Base-by-base conservation (phyloP, 2,888 invertebrate genomes). In the Orthosia gracilis region DNA sequence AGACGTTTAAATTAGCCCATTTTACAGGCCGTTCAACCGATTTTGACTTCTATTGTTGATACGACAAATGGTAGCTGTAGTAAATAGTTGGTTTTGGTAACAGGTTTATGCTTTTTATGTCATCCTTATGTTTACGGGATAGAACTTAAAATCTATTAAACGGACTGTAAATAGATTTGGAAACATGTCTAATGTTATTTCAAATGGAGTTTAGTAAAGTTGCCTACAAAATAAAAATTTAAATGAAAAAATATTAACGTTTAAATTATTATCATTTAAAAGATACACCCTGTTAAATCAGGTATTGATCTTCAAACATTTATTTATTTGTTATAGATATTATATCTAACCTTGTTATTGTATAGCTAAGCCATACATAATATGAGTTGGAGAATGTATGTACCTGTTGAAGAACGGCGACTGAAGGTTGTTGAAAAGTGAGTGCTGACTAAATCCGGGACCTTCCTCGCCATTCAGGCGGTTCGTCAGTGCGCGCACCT, bases 401-500 rank as follows among this genome's bases (percentile, higher is more conserved):
- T 90, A 96, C 96, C 96, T 96, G 92, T 96, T 96, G 89, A 96
- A 96, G 94, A 96, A 96, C 4, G 96, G 96, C 71, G 96, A 95
- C 87, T 96, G 96, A 69, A 96, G 88, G 87, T 96, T 96, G 92
- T 96, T 96, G 92, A 96, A 96, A 5, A 96, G 91, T 13, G 96
- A 96, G 90, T 96, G 96, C 69, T 95, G 96, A 61, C 94, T 91
- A 91, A 96, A 96, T 11, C 96, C 96, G 17, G 96, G 95, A 59
- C 98, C 98, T 89, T 98, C 98, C 89, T 98, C 98, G 61, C 98
- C 98, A 92, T 98, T 98, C 85, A 98, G 96, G 83, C 98, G 97
- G 91, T 98, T 98, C 9, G 99, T 99, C 78, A 99, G 95, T 84
- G 98, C 98, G 73, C 98, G 97, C 17, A 98, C 98, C 98, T 98